These are phyloP conservation scores for Leptopilina myrica DNA, from an alignment of 2,888 invertebrate species.

Conservation along the genomic window DNA sequence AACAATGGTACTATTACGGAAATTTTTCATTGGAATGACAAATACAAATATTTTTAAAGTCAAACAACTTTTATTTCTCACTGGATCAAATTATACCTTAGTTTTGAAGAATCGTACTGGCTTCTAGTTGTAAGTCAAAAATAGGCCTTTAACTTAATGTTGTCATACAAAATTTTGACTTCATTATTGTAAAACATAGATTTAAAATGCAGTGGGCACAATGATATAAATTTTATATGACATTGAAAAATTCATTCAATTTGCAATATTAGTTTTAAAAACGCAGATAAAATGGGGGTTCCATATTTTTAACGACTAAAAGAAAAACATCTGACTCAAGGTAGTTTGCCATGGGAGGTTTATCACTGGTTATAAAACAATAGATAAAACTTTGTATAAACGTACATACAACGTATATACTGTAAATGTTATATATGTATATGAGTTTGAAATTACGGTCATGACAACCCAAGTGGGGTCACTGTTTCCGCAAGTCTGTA, in stretches of 20 bases:
- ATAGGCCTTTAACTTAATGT: too few relatives aligned
- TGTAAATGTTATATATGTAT: background rate
- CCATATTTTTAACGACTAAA: slow-evolving; percentile 2
- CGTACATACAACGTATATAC: background rate
- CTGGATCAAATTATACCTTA: too few relatives aligned
- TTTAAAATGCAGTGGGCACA: background rate
- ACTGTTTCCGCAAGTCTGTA: slow-evolving; percentile 33
- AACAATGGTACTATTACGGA: too few relatives aligned
- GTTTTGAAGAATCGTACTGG: too few relatives aligned
- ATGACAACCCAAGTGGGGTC: slow-evolving; percentile 33
- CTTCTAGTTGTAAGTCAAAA: too few relatives aligned
- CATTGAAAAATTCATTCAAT: background rate
- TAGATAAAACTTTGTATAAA: slow-evolving; percentile 20
- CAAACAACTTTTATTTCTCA: too few relatives aligned
- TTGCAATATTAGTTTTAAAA: slow-evolving; percentile 4
- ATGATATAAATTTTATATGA: background rate
- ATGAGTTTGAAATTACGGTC: slow-evolving; percentile 27
- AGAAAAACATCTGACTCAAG: slow-evolving; percentile 8
- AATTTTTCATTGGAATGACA: too few relatives aligned
- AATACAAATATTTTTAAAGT: too few relatives aligned
- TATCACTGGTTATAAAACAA: slow-evolving; percentile 35
- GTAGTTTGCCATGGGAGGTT: slow-evolving; percentile 9
- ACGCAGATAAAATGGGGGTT: background rate
- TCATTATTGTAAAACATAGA: background rate
- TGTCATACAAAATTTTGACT: too few relatives aligned